Evolutionary conservation across 1,140 invertebrate genomes (phyloP).

Genomic region (Homalodisca vitripennis): DNA sequence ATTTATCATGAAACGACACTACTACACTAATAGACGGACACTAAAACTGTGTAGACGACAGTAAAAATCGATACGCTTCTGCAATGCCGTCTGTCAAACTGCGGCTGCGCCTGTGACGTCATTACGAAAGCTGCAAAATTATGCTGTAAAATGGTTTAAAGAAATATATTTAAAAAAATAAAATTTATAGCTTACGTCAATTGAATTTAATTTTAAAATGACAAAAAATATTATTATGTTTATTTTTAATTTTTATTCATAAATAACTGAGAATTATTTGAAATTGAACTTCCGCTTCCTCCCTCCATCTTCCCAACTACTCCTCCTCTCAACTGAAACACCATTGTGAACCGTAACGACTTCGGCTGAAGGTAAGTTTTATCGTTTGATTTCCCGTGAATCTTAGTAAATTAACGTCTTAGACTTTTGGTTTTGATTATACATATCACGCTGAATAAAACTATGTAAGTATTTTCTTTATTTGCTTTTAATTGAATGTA

Average conservation of each 20-base stretch:
- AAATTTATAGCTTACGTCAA: not conserved
- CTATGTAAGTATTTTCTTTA: not conserved
- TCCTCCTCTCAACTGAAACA: slow-evolving; percentile 35
- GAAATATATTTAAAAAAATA: not conserved
- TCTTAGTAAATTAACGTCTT: slow-evolving; percentile 18
- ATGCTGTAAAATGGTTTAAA: slow-evolving; percentile 9
- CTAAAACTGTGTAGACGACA: slow-evolving; percentile 58
- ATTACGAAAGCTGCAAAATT: slow-evolving; percentile 27
- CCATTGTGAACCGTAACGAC: slow-evolving; percentile 41
- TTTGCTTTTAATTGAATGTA: slow-evolving; percentile 19
- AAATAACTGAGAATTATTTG: not conserved
- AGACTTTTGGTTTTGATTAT: slow-evolving; percentile 24
- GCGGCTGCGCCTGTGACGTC: slow-evolving; percentile 50
- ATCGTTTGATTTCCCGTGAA: slow-evolving; percentile 28
- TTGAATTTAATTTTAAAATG: not conserved
- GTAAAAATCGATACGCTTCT: slow-evolving; percentile 74
- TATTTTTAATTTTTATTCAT: not conserved
- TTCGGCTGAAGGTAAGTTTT: slow-evolving; percentile 36
- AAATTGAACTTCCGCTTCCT: slow-evolving; percentile 29
- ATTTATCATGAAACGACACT: slow-evolving; percentile 68
- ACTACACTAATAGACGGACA: slow-evolving; percentile 57
- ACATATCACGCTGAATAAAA: slow-evolving; percentile 13
- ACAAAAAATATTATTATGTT: no score
- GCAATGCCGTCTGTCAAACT: slow-evolving; percentile 58
- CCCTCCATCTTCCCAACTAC: slow-evolving; percentile 13